Evolutionary conservation across 2,113 vertebrate genomes (phyloP), one percentile per base, ranked within the genome.

Genomic region (Poicephalus meyeri): DNA sequence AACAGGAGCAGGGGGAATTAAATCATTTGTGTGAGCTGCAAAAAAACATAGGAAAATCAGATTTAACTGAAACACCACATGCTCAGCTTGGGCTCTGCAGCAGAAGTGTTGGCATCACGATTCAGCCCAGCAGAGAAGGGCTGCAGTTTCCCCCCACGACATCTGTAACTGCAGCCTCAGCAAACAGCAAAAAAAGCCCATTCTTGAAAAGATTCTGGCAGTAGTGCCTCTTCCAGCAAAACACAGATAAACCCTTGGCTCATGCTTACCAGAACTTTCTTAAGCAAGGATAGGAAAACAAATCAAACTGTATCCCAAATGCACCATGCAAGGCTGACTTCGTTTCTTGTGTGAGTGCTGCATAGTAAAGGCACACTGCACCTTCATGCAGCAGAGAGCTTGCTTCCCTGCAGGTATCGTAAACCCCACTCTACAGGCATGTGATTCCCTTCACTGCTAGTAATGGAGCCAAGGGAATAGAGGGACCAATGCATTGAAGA

Each of bases 1-100:
- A 83, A 84, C 26, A 93, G 73, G 88, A 74, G 44, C 5, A 91
- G 65, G 24, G 92, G 69, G 52, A 89, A 89, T 68, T 52, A 92
- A 89, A 79, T 91, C 69, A 72, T 42, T 80, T 46, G 37, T 47
- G 77, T 44, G 47, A 21, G 78, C 65, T 50, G 69, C 26, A 77
- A 71, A 71, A 70, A 64, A 61, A 14, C 20, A 63, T 6, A 35
- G 44, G 33, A 74, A 49, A 42, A 41, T 69, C 71, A 49, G 37
- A 66, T 73, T 78, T 65, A 85, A 49, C 68, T 42, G 71, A 86
- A 76, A 16, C 33, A 46, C 21, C 5, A 3, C 50, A 25, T n/a
- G 87, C 70, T 64, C 4, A 13, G 65, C 60, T 58, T 9, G 3
- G 47, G 52, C 73, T 92, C 70, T 89, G 89, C 46, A 46, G 65